A percentile compares a stretch with the other conserved stretches of the same genome.
Conservation (phyloP, 2,797 vertebrate species). For the Basileuterus tristriatus region DNA sequence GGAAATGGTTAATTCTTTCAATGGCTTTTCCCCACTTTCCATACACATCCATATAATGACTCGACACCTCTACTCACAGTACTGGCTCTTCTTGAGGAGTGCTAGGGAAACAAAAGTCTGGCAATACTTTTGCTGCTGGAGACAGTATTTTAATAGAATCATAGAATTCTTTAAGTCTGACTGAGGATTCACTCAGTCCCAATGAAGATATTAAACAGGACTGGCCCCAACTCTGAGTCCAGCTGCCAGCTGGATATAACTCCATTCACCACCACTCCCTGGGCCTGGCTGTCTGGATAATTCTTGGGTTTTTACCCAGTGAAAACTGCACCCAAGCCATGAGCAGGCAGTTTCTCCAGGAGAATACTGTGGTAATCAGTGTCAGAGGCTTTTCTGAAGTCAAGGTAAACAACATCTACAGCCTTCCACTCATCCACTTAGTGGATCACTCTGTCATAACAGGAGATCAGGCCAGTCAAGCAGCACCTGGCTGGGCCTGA, state of each 20-base stretch:
- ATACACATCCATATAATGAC: not conserved
- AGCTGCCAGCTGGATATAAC: not conserved
- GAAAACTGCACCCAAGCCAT: not conserved
- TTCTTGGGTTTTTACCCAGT: too few relatives aligned
- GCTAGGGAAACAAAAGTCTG: not conserved
- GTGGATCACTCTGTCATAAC: not conserved
- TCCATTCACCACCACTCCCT: not conserved
- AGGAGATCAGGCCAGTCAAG: not conserved
- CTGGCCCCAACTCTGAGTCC: not conserved
- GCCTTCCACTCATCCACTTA: not conserved
- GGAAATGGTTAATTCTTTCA: not conserved
- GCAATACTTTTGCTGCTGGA: not conserved
- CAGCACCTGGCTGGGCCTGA: not conserved
- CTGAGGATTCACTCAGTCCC: not conserved
- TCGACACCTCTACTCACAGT: not conserved
- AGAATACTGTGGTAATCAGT: not conserved
- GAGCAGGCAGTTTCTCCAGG: not conserved
- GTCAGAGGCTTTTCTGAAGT: not conserved
- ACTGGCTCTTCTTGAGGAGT: accelerated
- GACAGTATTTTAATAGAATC: not conserved
- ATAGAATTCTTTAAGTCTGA: not conserved
- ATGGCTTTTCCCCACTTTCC: not conserved
- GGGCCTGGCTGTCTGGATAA: too few relatives aligned
- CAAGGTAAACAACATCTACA: not conserved
- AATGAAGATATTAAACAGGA: not conserved